A percentile compares a stretch with the other conserved stretches of the same genome.
These are phyloP conservation scores for Aphis craccivora DNA, from an alignment of 1,140 invertebrate genomes.

Conservation along the genomic window DNA sequence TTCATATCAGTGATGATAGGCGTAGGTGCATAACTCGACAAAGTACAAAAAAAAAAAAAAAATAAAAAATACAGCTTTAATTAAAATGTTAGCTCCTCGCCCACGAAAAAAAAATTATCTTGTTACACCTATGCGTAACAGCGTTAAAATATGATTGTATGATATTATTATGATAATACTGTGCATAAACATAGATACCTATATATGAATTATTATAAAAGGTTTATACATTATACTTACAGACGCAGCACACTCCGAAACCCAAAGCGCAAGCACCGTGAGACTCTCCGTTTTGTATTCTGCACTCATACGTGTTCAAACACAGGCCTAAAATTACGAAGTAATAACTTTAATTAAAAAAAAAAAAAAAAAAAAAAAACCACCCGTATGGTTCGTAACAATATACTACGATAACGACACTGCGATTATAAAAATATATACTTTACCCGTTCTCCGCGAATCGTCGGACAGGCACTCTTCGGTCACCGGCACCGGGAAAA, in stretches of 20 bases:
- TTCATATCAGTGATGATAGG: too few species aligned
- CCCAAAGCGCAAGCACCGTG: constrained; percentile 82
- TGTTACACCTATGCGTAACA: neutral
- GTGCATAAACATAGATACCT: too few species aligned
- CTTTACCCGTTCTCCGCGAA: constrained; percentile 69
- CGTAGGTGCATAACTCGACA: neutral
- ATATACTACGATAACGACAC: neutral
- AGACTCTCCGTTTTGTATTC: constrained; percentile 76
- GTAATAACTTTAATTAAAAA: constrained; percentile 45
- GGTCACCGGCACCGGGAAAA: constrained; percentile 80
- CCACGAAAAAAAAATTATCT: neutral
- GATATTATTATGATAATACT: neutral
- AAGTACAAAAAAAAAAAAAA: neutral
- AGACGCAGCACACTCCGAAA: constrained; percentile 88
- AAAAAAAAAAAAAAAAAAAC: neutral
- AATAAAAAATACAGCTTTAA: neutral
- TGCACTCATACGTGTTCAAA: constrained; percentile 83
- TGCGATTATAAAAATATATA: neutral
- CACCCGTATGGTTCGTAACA: neutral
- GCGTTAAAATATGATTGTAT: too few species aligned
- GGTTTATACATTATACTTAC: constrained; percentile 69
- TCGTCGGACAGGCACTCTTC: constrained; percentile 77
- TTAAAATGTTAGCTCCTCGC: neutral
- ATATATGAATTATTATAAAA: neutral
- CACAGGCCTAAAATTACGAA: constrained; percentile 70